These are phyloP conservation scores for Acanthurus tractus DNA, from an alignment of 2,797 vertebrate genomes.

Conservation along the genomic window DNA sequence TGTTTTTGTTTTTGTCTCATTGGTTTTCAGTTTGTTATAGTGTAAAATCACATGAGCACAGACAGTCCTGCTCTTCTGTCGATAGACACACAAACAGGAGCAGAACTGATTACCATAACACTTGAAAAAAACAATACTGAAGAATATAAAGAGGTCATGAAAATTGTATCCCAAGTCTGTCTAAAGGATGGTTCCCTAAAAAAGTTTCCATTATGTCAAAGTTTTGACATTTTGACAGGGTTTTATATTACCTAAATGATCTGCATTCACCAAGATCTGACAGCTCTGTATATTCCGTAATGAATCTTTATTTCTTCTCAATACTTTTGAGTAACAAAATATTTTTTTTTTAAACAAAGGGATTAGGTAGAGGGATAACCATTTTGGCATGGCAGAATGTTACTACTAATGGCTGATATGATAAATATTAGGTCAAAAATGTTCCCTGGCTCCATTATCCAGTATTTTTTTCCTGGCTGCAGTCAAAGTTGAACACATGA, in stretches of 20 bases:
- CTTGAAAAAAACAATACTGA: background rate
- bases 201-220: background rate
- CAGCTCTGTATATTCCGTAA: background rate
- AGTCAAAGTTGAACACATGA: too few relatives aligned
- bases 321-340: background rate
- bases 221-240: too few relatives aligned
- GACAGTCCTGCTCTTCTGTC: background rate
- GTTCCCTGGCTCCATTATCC: too few relatives aligned
- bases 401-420: too few relatives aligned
- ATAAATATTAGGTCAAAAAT: too few relatives aligned
- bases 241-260: background rate
- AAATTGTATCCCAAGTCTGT: background rate
- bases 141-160: background rate
- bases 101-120: background rate
- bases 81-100: background rate
- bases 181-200: background rate
- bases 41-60: slow-evolving; percentile 19
- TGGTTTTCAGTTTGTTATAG: background rate
- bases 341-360: background rate
- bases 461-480: too few relatives aligned
- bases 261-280: background rate
- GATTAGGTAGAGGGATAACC: too few relatives aligned
- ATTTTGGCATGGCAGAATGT: too few relatives aligned
- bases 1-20: background rate
- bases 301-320: background rate